phyloP scores from a whole-genome alignment of 2,113 vertebrate species.

The Tiliqua scincoides region DNA sequence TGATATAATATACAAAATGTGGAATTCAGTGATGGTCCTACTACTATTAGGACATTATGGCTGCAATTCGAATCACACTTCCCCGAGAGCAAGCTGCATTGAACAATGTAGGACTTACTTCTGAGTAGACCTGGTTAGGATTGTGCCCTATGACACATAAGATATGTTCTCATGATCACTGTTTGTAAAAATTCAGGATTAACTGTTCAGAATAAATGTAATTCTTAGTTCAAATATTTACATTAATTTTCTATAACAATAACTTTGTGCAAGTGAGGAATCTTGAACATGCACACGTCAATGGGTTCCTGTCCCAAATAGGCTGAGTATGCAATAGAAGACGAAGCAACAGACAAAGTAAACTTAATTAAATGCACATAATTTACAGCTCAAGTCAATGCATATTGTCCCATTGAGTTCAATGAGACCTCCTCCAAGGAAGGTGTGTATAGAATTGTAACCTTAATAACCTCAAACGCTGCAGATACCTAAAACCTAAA shows the following conservation, averaged over 20 bases:
- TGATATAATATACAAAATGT: not conserved
- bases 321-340: not conserved
- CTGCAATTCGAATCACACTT: too few species aligned
- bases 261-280: not conserved
- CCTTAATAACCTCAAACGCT: not conserved
- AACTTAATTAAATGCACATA: not conserved
- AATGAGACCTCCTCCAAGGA: not conserved
- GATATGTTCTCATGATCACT: not conserved
- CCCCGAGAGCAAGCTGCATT: too few species aligned
- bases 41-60: not conserved
- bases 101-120: too few species aligned
- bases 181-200: not conserved
- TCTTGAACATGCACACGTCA: too few species aligned
- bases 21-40: not conserved
- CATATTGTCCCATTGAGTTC: not conserved
- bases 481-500: not conserved
- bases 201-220: not conserved
- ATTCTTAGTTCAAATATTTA: not conserved
- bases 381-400: not conserved
- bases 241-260: not conserved
- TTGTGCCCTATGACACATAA: not conserved
- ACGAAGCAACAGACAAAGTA: not conserved
- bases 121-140: too few species aligned
- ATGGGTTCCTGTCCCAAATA: not conserved
- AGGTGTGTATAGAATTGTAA: not conserved